Percentiles rank a stretch among this genome's conserved stretches.
phyloP scores from a whole-genome alignment of 2,888 invertebrate genomes.

The Bedellia somnulentella region DNA sequence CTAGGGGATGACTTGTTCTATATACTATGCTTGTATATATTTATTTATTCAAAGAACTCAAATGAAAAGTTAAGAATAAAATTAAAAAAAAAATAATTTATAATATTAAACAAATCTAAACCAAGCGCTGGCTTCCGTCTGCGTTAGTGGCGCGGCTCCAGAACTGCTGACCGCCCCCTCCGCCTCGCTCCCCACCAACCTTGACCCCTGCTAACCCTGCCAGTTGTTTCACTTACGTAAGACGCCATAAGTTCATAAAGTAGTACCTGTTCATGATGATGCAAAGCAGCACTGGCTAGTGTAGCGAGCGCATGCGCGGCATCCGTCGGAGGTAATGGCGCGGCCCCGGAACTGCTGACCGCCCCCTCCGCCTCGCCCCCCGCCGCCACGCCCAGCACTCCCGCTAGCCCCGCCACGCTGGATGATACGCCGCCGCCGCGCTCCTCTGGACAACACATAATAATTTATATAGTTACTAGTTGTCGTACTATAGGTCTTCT shows the following conservation, averaged over 20 bases:
- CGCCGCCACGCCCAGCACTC: constrained; percentile 9
- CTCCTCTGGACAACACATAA: constrained; percentile 15
- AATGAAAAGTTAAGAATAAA: background rate
- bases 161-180: constrained; percentile 16
- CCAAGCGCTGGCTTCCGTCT: constrained; percentile 55
- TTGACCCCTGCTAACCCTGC: too few species aligned
- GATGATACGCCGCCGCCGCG: constrained; percentile 29
- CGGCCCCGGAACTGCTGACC: constrained; percentile 24
- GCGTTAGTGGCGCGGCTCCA: constrained; percentile 40
- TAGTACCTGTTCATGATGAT: constrained; percentile 46
- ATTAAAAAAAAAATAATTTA: background rate
- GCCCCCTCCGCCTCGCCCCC: constrained; percentile 16
- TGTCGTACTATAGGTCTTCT: too few species aligned
- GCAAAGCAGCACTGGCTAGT: constrained; percentile 71
- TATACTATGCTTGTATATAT: too few species aligned
- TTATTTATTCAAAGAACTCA: too few species aligned
- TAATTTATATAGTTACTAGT: background rate
- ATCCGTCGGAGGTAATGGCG: constrained; percentile 47
- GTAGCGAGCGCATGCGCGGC: constrained; percentile 72
- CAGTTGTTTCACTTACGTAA: too few species aligned
- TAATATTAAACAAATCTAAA: background rate
- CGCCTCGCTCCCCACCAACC: constrained; percentile 9
- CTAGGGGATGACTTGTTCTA: too few species aligned
- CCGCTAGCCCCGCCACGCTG: constrained; percentile 19
- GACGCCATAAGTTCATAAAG: too few species aligned